Evolutionary conservation across 2,113 vertebrate species (phyloP).

Genomic region (Ceyx margarethae): DNA sequence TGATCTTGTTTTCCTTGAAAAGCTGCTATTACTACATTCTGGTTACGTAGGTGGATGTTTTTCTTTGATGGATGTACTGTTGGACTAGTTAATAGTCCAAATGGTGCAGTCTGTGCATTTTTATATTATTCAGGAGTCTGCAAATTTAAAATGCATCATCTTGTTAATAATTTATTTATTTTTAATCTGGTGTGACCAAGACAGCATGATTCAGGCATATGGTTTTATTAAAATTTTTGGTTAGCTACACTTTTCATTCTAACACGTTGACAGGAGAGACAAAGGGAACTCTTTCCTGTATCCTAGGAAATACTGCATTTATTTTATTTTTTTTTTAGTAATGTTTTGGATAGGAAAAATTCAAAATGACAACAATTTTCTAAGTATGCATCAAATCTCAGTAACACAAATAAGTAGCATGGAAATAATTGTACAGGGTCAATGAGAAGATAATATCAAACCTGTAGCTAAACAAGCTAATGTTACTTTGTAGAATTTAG

Average conservation of each 20-base stretch:
- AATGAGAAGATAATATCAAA: not conserved
- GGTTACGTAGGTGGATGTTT: not conserved
- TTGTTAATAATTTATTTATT: not conserved
- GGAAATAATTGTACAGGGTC: not conserved
- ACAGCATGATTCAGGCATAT: not conserved
- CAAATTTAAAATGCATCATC: not conserved
- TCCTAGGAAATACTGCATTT: not conserved
- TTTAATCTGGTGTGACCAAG: not conserved
- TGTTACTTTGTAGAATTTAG: not conserved
- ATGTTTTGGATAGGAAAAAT: too few species aligned
- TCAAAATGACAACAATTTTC: not conserved
- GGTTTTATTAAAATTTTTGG: not conserved
- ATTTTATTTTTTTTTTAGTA: too few species aligned
- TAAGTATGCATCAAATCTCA: not conserved
- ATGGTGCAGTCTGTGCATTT: not conserved
- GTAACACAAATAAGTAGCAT: not conserved
- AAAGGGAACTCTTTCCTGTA: not conserved
- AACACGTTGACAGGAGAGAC: not conserved
- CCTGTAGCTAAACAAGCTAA: not conserved
- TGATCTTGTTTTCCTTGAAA: not conserved
- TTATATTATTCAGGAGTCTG: not conserved
- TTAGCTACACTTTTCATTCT: not conserved
- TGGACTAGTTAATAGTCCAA: not conserved
- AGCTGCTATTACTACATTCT: not conserved
- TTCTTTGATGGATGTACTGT: not conserved